Evolutionary conservation across 2,797 vertebrate genomes (phyloP), one percentile per base, ranked within the genome.

Genomic region (Lophotriccus pileatus): DNA sequence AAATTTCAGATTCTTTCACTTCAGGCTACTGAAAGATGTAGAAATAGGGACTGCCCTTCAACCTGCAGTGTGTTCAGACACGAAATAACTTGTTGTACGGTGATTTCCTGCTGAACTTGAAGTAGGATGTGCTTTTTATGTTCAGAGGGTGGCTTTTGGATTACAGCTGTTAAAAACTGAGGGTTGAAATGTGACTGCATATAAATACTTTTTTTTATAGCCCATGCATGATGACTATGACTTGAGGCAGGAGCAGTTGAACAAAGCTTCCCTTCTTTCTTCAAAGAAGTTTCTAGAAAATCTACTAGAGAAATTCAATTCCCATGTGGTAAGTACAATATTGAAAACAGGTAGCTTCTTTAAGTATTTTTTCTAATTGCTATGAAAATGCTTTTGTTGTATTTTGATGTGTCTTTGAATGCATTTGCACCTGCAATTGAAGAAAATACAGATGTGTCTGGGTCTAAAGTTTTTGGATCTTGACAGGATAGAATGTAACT

Each of bases 181-280:
- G n/a, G 9, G n/a, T 32, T 94, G 53, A 74, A 94, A 79, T 56
- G 30, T 79, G 44, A 55, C 34, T 89, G 36, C 8, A 2, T 79
- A 75, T 95, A 60, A 94, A 86, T 87, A 24, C 46, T 69, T 43
- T 46, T 13, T 97, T 95, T 85, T 80, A 10, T 94, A 99, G 99
- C 99, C 99, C 12, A 99, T 99, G 99, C 99, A 99, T 50, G 99
- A 99, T 94, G 99, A 99, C 94, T 99, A 99, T 41, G 99, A 99
- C 97, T 97, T 99, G 98, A 98, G 99, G 93, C 99, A 99, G 97
- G 99, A 99, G 96, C 99, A 99, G 95, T 88, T 99, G 96, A 99
- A 99, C 98, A 99, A 99, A 98, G 99, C 99, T 66, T 99, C 99
- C 14, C 99, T 99, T 97, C 98, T 99, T 43, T 99, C 99, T 94